Conservation (phyloP, 1,140 invertebrate species). For the Papilio dardanus region DNA sequence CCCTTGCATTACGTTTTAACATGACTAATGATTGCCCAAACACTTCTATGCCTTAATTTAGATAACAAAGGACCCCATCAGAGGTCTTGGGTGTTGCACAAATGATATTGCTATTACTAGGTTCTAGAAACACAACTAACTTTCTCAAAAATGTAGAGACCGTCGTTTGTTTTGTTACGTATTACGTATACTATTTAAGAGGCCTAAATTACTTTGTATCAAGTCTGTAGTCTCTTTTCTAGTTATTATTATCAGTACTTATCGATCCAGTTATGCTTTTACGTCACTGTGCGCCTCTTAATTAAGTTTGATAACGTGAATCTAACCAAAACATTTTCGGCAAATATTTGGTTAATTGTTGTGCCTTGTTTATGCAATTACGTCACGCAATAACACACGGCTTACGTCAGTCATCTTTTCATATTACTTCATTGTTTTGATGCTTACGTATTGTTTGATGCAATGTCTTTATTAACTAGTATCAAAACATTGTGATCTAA, state of each 20-base stretch:
- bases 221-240: background rate
- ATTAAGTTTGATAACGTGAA: slow-evolving; percentile 18
- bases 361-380: slow-evolving; percentile 45
- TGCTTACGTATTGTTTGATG: background rate
- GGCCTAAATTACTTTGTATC: background rate
- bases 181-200: background rate
- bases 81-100: background rate
- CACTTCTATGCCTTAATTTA: background rate
- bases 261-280: background rate
- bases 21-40: slow-evolving; percentile 25
- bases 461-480: background rate
- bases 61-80: background rate
- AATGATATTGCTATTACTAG: background rate
- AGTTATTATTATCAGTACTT: background rate
- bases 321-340: slow-evolving; percentile 41
- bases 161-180: background rate
- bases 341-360: slow-evolving; percentile 58
- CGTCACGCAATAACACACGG: slow-evolving; percentile 46
- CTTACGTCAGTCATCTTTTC: slow-evolving; percentile 43
- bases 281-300: background rate
- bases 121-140: background rate
- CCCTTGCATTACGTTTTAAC: background rate
- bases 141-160: background rate
- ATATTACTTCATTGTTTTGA: slow-evolving; percentile 26
- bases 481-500: background rate